These are phyloP conservation scores for Numenius phaeopus DNA, from an alignment of 2,797 vertebrate species.

Conservation along the genomic window DNA sequence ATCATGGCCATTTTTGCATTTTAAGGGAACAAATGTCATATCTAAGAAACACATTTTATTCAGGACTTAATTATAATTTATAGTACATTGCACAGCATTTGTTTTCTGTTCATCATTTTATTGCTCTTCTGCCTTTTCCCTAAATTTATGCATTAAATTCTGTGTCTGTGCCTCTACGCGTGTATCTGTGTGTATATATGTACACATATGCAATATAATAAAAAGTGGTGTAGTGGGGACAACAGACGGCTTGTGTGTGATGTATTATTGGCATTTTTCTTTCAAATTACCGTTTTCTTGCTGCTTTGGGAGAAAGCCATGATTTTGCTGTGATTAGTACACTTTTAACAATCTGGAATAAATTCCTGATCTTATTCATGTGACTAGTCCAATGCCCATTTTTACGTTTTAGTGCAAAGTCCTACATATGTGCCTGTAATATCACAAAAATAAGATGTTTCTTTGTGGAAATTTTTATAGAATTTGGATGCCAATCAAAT, in stretches of 20 bases:
- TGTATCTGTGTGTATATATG: slow-evolving; percentile 57
- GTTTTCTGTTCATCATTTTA: slow-evolving; percentile 63
- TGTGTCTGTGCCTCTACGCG: slow-evolving; percentile 9
- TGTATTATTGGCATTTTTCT: slow-evolving; percentile 73
- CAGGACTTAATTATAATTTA: slow-evolving; percentile 65
- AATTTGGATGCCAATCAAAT: slow-evolving; percentile 71
- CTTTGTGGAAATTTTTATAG: slow-evolving; percentile 66
- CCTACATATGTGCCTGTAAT: slow-evolving; percentile 75
- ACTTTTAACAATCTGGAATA: slow-evolving; percentile 69
- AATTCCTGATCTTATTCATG: slow-evolving; percentile 66
- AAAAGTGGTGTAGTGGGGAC: slow-evolving; percentile 65
- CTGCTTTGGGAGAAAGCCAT: slow-evolving; percentile 67
- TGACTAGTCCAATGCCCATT: slow-evolving; percentile 65
- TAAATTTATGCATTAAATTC: slow-evolving; percentile 44
- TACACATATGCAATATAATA: slow-evolving; percentile 68
- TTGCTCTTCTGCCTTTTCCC: slow-evolving; percentile 54
- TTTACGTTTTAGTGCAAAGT: slow-evolving; percentile 66
- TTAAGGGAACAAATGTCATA: slow-evolving; percentile 72
- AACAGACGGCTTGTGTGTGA: slow-evolving; percentile 65
- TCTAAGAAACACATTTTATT: slow-evolving; percentile 63
- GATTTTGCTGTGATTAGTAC: slow-evolving; percentile 58
- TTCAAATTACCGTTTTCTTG: slow-evolving; percentile 67
- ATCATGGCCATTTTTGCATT: slow-evolving; percentile 63
- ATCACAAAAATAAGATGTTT: slow-evolving; percentile 68
- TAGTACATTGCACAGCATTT: slow-evolving; percentile 67